A percentile compares a stretch with the other conserved stretches of the same genome.
These are phyloP conservation scores for Drosophila bifasciata DNA, from an alignment of 1,140 invertebrate species.

Conservation along the genomic window DNA sequence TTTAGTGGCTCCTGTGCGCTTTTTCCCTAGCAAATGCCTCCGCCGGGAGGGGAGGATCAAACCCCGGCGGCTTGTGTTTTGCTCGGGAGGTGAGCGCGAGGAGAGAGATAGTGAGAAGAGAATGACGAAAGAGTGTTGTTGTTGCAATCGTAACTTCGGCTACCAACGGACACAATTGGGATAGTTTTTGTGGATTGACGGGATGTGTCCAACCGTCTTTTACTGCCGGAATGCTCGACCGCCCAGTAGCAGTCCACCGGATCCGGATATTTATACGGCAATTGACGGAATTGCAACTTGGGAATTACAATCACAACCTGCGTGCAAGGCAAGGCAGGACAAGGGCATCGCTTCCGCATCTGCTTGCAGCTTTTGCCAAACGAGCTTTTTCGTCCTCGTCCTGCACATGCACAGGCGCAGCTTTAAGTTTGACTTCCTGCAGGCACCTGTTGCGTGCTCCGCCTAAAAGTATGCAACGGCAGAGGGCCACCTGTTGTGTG, in stretches of 20 bases:
- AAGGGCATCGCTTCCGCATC: conserved; percentile 37
- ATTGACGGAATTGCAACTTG: conserved; percentile 49
- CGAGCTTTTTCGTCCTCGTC: conserved; percentile 30
- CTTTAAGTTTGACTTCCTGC: conserved; percentile 4
- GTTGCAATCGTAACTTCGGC: conserved; percentile 62
- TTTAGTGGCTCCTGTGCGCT: conserved; percentile 21
- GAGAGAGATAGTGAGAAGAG: conserved; percentile 56
- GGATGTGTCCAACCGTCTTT: conserved; percentile 77
- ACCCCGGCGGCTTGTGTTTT: conserved; percentile 57
- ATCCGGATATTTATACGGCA: conserved; percentile 47
- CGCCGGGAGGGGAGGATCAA: neutral
- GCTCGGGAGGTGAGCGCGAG: conserved; percentile 62
- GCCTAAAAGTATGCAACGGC: conserved; percentile 45
- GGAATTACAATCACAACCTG: conserved; percentile 50
- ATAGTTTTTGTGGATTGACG: conserved; percentile 64
- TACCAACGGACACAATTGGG: conserved; percentile 77
- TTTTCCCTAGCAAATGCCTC: conserved; percentile 26
- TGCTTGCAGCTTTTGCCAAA: conserved; percentile 34
- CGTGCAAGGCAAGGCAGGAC: neutral
- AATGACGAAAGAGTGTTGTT: conserved; percentile 75
- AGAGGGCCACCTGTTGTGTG: conserved; percentile 22
- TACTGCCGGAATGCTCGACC: conserved; percentile 77
- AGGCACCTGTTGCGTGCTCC: conserved; percentile 10
- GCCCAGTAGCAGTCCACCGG: conserved; percentile 35
- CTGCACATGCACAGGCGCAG: conserved; percentile 45